phyloP scores from a whole-genome alignment of 2,113 vertebrate genomes.

The Callipepla squamata region DNA sequence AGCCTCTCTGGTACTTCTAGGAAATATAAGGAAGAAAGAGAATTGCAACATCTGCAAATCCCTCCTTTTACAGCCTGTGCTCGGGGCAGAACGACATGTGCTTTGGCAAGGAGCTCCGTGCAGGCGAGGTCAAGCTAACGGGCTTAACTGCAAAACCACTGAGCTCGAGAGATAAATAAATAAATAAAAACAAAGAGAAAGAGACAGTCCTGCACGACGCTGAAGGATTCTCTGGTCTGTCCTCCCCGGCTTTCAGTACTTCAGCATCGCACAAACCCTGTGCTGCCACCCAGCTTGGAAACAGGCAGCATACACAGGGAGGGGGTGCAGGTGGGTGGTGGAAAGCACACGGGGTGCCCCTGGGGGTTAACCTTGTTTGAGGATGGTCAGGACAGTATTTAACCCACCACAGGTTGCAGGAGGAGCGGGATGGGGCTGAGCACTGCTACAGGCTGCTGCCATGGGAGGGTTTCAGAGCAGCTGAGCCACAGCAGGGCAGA shows the following conservation, averaged over 20 bases:
- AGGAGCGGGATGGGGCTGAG: not conserved
- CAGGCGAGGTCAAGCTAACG: constrained; percentile 23
- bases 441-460: not conserved
- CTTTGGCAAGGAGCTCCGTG: constrained; percentile 59
- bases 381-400: not conserved
- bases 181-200: not conserved
- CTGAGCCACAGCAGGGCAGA: not conserved
- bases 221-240: not conserved
- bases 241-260: not conserved
- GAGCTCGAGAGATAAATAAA: constrained; percentile 26
- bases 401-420: not conserved
- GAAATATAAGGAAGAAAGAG: constrained; percentile 13
- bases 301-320: not conserved
- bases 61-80: constrained; percentile 25
- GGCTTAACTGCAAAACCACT: constrained; percentile 53
- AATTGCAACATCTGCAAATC: constrained; percentile 67
- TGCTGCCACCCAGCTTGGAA: rapidly evolving
- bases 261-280: not conserved
- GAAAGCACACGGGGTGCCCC: not conserved
- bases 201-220: not conserved
- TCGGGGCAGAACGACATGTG: constrained; percentile 61
- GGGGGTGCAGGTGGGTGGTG: not conserved
- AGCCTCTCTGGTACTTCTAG: constrained; percentile 13
- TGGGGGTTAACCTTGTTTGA: not conserved
- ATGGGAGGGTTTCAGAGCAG: not conserved